Conservation (phyloP, 92 coral and sea anemone species). For the Meandrina meandrites region DNA sequence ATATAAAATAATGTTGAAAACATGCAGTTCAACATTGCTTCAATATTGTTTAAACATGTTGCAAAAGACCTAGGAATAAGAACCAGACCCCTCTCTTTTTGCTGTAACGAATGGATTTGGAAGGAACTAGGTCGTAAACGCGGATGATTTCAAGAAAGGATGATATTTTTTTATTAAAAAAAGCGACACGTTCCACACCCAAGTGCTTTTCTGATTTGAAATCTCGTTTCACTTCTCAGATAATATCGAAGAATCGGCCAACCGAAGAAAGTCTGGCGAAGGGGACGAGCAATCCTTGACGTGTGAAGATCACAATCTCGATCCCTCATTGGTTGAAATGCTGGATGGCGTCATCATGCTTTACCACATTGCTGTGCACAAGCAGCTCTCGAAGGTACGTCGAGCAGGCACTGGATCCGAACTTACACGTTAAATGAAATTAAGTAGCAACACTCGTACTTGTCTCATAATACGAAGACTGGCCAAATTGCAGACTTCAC, state of each 20-base stretch:
- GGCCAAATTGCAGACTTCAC: not conserved
- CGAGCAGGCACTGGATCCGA: not conserved
- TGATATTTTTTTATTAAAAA: no score
- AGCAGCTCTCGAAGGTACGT: slow-evolving; percentile 94
- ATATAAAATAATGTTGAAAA: not conserved
- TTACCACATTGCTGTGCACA: slow-evolving; percentile 97
- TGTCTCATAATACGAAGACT: no score
- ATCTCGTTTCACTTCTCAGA: slow-evolving; percentile 30
- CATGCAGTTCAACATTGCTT: not conserved
- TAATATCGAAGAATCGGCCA: slow-evolving; percentile 43
- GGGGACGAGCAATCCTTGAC: slow-evolving; percentile 27
- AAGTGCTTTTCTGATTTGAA: not conserved
- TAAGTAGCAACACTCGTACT: not conserved
- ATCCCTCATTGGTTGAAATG: slow-evolving; percentile 89
- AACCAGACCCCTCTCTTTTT: not conserved
- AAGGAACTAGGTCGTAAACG: no score
- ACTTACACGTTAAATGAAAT: not conserved
- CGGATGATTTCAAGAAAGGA: no score
- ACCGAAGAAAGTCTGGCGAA: slow-evolving; percentile 23
- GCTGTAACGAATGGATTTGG: not conserved
- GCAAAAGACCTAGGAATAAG: not conserved
- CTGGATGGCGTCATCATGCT: slow-evolving; percentile 89
- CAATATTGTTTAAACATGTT: not conserved
- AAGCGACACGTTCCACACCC: no score
- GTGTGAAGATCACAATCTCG: slow-evolving; percentile 61